A percentile compares a stretch with the other conserved stretches of the same genome.
Conservation (phyloP, 2,797 vertebrate species). For the Sphenopsis melanotis region DNA sequence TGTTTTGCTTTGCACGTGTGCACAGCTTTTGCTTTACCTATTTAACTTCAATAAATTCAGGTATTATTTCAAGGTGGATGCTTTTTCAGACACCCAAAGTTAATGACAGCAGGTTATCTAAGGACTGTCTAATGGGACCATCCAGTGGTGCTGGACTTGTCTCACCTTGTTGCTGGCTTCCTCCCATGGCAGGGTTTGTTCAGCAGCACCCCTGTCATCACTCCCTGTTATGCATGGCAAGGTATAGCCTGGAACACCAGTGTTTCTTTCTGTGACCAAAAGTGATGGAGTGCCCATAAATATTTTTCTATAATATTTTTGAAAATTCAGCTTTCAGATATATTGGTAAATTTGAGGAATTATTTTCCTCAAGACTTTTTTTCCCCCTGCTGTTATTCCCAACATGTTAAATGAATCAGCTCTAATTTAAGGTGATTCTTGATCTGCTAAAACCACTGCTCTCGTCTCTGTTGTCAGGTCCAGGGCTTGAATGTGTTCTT, state of each 20-base stretch:
- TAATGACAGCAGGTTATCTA: neutral
- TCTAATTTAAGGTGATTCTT: neutral
- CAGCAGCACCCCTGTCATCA: neutral
- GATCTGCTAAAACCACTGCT: neutral
- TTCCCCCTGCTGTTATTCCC: neutral
- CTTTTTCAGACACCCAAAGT: neutral
- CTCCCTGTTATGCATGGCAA: neutral
- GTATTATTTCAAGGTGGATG: neutral
- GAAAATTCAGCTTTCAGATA: neutral
- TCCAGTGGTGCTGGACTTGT: neutral
- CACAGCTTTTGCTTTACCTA: neutral
- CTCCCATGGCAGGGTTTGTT: neutral
- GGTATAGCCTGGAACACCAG: neutral
- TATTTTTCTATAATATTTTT: neutral
- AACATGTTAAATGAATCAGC: neutral
- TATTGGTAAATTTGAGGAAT: neutral
- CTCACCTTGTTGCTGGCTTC: neutral
- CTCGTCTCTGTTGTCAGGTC: neutral
- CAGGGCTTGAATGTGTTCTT: neutral
- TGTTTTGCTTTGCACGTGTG: accelerated
- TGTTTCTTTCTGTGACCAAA: neutral
- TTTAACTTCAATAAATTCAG: neutral
- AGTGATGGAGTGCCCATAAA: neutral
- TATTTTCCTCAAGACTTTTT: neutral
- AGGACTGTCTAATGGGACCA: neutral